Percentiles rank a stretch among this genome's conserved stretches.
Conservation (phyloP, 2,113 vertebrate genomes). For the Amphiprion percula region DNA sequence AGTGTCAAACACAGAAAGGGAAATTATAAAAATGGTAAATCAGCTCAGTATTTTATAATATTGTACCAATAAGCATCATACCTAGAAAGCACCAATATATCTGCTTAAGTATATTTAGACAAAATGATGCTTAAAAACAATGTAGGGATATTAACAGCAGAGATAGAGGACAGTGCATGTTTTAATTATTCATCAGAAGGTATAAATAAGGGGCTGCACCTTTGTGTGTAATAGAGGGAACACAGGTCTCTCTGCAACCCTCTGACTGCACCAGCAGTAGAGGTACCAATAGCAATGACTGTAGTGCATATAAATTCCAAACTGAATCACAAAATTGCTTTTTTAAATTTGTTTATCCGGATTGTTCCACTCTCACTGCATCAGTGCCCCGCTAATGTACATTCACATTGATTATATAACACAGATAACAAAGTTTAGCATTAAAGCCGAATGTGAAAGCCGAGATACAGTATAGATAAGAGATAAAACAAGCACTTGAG, state of each 20-base stretch:
- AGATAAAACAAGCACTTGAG: conserved; percentile 3
- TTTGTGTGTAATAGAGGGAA: not conserved
- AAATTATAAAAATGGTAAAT: not conserved
- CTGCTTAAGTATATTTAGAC: not conserved
- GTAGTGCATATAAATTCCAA: too few species aligned
- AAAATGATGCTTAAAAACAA: not conserved
- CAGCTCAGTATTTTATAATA: not conserved
- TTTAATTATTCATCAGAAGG: not conserved
- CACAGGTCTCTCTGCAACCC: not conserved
- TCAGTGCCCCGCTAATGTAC: not conserved
- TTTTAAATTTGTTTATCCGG: not conserved
- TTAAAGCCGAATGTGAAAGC: conserved; percentile 5
- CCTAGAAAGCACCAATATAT: not conserved
- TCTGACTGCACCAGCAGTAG: not conserved
- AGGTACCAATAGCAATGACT: not conserved
- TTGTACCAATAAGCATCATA: not conserved
- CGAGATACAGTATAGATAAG: too few species aligned
- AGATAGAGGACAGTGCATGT: not conserved
- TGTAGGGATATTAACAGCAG: not conserved
- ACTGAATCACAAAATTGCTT: not conserved
- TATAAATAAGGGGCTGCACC: conserved; percentile 2
- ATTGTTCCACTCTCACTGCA: conserved; percentile 14
- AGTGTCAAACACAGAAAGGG: conserved; percentile 15
- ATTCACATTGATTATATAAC: not conserved
- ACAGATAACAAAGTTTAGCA: not conserved